phyloP scores from a whole-genome alignment of 2,888 invertebrate genomes.

The Pristionchus exspectatus region DNA sequence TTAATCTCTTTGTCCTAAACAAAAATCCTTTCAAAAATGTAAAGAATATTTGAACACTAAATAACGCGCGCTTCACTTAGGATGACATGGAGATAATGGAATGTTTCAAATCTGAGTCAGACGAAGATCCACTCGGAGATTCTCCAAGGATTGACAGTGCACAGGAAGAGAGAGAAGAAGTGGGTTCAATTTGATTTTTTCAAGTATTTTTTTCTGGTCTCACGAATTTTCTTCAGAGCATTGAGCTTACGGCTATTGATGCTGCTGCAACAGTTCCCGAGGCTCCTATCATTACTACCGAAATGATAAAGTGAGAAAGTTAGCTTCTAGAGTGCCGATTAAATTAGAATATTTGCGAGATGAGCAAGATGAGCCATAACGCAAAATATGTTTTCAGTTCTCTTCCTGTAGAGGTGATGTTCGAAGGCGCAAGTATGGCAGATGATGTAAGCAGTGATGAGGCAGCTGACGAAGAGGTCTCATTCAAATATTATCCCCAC shows the following conservation, averaged over 20 bases:
- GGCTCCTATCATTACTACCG: not conserved
- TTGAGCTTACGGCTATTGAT: not conserved
- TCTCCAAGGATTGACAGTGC: not conserved
- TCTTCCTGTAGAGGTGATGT: not conserved
- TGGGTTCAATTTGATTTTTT: not conserved
- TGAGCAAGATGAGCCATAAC: not conserved
- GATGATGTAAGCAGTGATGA: slow-evolving; percentile 26
- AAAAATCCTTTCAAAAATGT: no score
- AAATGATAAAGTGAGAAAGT: not conserved
- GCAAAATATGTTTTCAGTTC: not conserved
- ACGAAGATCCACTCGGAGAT: not conserved
- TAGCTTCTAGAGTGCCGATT: not conserved
- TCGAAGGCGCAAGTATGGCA: slow-evolving; percentile 14
- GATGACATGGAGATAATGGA: slow-evolving; percentile 17
- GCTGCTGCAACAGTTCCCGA: not conserved
- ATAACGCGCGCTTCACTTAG: not conserved
- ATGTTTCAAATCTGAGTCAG: slow-evolving; percentile 39
- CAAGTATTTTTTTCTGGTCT: no score
- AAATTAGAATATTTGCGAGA: not conserved
- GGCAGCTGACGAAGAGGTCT: not conserved
- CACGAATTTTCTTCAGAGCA: not conserved
- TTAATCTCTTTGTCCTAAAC: no score
- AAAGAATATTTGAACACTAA: no score
- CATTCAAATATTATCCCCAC: not conserved
- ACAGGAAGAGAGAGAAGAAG: slow-evolving; percentile 24